phyloP scores from a whole-genome alignment of 2,888 invertebrate species.

The Diaperis boleti region DNA sequence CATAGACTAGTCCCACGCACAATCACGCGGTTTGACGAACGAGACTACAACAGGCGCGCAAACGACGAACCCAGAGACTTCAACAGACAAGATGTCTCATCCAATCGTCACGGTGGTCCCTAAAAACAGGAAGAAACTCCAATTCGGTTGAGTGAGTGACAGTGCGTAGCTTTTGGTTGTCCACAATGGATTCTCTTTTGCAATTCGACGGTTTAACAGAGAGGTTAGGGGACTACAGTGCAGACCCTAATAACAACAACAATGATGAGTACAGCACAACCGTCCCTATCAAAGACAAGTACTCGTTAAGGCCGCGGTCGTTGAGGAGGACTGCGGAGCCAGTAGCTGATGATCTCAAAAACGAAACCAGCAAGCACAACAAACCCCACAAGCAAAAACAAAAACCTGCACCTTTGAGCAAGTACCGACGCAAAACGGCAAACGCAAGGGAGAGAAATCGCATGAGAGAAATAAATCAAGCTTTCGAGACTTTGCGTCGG shows the following conservation, averaged over 20 bases:
- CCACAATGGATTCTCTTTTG: constrained; percentile 57
- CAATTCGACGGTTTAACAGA: constrained; percentile 51
- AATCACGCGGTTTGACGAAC: constrained; percentile 11
- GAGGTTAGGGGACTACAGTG: constrained; percentile 54
- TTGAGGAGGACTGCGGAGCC: constrained; percentile 70
- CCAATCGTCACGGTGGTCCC: constrained; percentile 6
- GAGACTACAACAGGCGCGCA: constrained; percentile 46
- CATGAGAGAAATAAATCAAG: constrained; percentile 91
- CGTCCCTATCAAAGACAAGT: constrained; percentile 68
- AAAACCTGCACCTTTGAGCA: constrained; percentile 83
- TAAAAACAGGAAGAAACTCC: constrained; percentile 25
- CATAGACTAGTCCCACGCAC: constrained; percentile 39
- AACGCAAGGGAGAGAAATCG: constrained; percentile 89
- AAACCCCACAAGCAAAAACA: constrained; percentile 69
- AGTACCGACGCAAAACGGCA: constrained; percentile 90
- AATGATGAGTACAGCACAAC: constrained; percentile 53
- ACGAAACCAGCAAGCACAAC: constrained; percentile 42
- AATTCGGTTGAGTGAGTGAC: constrained; percentile 40
- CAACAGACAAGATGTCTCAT: constrained; percentile 4
- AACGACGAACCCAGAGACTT: constrained; percentile 40
- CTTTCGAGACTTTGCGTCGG: constrained; percentile 84
- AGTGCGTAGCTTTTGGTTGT: no score
- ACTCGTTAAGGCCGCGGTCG: constrained; percentile 77
- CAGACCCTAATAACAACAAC: constrained; percentile 65
- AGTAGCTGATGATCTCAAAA: constrained; percentile 56